Percentiles rank a stretch among this genome's conserved stretches.
phyloP scores from a whole-genome alignment of 92 coral and sea anemone genomes.

The Paramuricea clavata region DNA sequence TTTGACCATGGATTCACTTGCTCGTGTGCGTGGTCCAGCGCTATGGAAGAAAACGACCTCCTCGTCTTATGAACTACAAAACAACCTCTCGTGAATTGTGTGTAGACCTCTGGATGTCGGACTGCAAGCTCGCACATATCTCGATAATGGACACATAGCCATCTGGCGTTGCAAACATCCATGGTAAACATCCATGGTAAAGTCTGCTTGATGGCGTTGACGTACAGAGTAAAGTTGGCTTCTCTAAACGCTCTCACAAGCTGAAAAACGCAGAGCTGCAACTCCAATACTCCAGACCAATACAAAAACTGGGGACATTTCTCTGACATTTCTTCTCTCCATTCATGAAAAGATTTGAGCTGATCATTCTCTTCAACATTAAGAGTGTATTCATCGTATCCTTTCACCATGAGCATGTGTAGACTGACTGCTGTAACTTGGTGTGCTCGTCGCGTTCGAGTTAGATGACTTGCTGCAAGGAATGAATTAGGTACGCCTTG shows the following conservation, averaged over 20 bases:
- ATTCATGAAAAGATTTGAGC: constrained; percentile 45
- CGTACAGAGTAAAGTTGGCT: constrained; percentile 47
- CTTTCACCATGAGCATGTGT: neutral
- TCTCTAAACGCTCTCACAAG: constrained; percentile 49
- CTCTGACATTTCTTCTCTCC: constrained; percentile 29
- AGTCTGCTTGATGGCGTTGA: constrained; percentile 44
- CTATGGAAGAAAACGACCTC: too few species aligned
- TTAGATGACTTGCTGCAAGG: constrained; percentile 44
- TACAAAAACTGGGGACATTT: constrained; percentile 43
- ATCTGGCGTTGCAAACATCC: constrained; percentile 49
- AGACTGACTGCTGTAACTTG: constrained; percentile 64
- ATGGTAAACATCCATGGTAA: constrained; percentile 66
- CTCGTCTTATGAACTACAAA: too few species aligned
- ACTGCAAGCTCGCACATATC: constrained; percentile 44
- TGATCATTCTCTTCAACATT: neutral
- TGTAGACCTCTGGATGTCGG: too few species aligned
- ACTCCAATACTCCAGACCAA: constrained; percentile 55
- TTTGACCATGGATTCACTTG: too few species aligned
- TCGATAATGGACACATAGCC: constrained; percentile 59
- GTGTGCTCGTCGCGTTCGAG: constrained; percentile 67
- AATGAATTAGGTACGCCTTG: constrained; percentile 44
- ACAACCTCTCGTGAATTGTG: too few species aligned
- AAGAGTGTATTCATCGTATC: neutral
- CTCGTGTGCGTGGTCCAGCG: too few species aligned
- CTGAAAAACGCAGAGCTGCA: constrained; percentile 42